These are phyloP conservation scores for Gonioctena quinquepunctata DNA, from an alignment of 1,140 invertebrate genomes.

Conservation along the genomic window DNA sequence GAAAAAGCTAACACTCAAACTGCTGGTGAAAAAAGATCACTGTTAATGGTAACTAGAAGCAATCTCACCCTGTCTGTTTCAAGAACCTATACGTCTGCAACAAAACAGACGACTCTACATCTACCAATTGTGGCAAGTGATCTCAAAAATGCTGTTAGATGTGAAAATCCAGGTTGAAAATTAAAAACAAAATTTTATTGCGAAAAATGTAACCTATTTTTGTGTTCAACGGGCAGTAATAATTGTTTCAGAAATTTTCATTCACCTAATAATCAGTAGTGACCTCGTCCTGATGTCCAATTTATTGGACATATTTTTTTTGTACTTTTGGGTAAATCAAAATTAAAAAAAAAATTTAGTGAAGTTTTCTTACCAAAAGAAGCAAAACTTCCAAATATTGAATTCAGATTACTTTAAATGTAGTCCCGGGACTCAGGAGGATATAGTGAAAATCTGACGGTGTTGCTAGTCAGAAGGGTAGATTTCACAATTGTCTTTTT, in stretches of 20 bases:
- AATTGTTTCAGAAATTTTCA: conserved; percentile 12
- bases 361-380: too few relatives aligned
- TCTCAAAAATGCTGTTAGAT: conserved; percentile 15
- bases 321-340: background rate
- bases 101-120: background rate
- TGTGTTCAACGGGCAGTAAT: background rate
- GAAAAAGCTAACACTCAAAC: background rate
- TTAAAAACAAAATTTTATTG: conserved; percentile 10
- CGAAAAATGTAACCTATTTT: background rate
- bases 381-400: too few relatives aligned
- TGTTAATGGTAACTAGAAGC: background rate
- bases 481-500: too few relatives aligned
- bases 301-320: conserved; percentile 9
- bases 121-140: conserved; percentile 7
- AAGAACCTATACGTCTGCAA: conserved; percentile 7
- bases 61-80: background rate
- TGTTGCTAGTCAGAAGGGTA: too few relatives aligned
- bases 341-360: too few relatives aligned
- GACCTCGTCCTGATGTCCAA: background rate
- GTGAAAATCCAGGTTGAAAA: conserved; percentile 15
- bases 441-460: too few relatives aligned
- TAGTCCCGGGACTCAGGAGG: too few relatives aligned
- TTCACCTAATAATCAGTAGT: background rate
- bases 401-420: too few relatives aligned
- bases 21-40: background rate